A percentile compares a stretch with the other conserved stretches of the same genome.
Conservation (phyloP, 2,113 vertebrate species). For the Carassius carassius region DNA sequence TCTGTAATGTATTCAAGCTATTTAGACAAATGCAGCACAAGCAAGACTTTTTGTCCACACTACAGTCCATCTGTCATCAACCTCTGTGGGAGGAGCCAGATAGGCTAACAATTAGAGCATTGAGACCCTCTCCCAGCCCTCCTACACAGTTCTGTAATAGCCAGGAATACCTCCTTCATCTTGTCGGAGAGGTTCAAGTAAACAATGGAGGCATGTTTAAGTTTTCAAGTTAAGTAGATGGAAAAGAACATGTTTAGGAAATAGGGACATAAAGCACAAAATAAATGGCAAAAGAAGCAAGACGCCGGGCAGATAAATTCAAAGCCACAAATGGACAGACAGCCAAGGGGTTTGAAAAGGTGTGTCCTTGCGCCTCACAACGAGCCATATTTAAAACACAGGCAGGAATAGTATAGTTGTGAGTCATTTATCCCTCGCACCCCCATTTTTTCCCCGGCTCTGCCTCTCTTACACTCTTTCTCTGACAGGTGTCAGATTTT, state of each 20-base stretch:
- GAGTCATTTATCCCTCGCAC: constrained; percentile 69
- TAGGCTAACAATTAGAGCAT: constrained; percentile 47
- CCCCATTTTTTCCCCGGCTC: background rate
- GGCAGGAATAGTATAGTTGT: constrained; percentile 70
- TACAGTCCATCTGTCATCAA: constrained; percentile 59
- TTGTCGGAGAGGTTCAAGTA: constrained; percentile 52
- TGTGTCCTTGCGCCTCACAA: constrained; percentile 56
- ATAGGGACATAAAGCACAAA: background rate
- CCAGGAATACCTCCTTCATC: constrained; percentile 28
- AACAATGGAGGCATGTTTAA: constrained; percentile 65
- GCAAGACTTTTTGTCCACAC: constrained; percentile 55
- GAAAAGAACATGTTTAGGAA: background rate
- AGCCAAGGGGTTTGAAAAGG: constrained; percentile 53
- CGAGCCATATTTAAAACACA: constrained; percentile 65
- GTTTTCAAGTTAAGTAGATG: constrained; percentile 46
- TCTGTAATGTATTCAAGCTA: constrained; percentile 38
- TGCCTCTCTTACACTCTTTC: constrained; percentile 1
- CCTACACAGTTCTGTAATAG: constrained; percentile 2
- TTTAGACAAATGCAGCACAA: constrained; percentile 47
- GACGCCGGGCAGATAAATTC: background rate
- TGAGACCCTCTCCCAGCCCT: background rate
- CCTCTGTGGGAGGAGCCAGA: constrained; percentile 56
- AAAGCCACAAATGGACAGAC: background rate
- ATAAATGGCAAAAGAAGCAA: constrained; percentile 21
- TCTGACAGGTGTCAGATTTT: constrained; percentile 48